Percentiles rank a stretch among this genome's conserved stretches.
phyloP scores from a whole-genome alignment of 2,113 vertebrate genomes.

The Bungarus multicinctus region DNA sequence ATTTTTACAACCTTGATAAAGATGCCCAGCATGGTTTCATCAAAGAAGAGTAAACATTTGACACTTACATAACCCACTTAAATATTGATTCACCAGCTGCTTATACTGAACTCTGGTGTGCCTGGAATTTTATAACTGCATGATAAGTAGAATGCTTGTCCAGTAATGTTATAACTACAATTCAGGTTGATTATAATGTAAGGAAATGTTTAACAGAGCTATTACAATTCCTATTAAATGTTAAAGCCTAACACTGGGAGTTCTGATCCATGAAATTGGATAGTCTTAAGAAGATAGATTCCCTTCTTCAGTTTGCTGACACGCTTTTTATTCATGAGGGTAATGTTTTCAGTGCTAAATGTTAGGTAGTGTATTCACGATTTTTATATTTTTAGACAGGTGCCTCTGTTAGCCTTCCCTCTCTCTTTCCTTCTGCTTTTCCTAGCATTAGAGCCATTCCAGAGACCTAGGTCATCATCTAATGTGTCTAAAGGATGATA shows the following conservation, averaged over 20 bases:
- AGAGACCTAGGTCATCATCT: neutral
- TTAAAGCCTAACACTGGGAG: neutral
- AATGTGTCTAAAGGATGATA: neutral
- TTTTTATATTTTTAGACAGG: neutral
- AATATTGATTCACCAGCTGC: neutral
- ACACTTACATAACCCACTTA: neutral
- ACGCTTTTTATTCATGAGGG: neutral
- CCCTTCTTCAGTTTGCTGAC: neutral
- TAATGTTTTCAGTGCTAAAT: neutral
- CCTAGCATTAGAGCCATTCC: neutral
- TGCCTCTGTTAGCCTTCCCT: neutral
- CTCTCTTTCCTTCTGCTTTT: neutral
- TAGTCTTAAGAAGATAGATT: neutral
- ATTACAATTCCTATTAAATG: slow-evolving; percentile 14
- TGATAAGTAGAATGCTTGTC: neutral
- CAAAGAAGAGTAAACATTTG: neutral
- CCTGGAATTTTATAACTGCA: neutral
- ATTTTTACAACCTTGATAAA: neutral
- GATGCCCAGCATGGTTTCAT: neutral
- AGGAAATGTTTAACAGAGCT: slow-evolving; percentile 21
- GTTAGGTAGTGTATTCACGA: neutral
- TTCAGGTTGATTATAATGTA: slow-evolving; percentile 1
- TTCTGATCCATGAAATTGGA: slow-evolving; percentile 8
- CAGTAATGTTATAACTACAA: neutral
- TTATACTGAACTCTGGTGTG: neutral